Percentiles rank a stretch among this genome's conserved stretches.
These are phyloP conservation scores for Siderastrea radians DNA, from an alignment of 92 coral and sea anemone genomes.

Conservation along the genomic window DNA sequence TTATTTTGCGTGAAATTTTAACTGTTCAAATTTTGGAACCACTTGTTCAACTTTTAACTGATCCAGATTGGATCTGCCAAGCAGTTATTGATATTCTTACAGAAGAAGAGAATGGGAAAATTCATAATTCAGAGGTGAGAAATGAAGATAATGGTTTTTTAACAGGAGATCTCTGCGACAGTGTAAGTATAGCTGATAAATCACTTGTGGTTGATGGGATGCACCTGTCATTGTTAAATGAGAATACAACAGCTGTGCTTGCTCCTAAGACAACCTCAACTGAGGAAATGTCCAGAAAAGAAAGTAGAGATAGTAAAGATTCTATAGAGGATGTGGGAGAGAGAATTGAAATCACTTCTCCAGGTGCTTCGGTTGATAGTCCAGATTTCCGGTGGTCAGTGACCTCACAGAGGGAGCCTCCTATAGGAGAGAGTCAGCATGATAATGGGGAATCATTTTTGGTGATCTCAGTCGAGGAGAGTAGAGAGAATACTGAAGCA, in stretches of 20 bases:
- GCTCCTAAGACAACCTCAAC: neutral
- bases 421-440: constrained; percentile 50
- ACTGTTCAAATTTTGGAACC: constrained; percentile 79
- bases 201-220: neutral
- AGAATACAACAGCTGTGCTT: neutral
- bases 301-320: constrained; percentile 37
- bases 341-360: constrained; percentile 23
- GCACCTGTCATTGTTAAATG: neutral
- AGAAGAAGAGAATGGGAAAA: constrained; percentile 2
- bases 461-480: constrained; percentile 45
- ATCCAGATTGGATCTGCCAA: constrained; percentile 88
- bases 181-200: neutral
- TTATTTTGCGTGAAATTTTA: constrained; percentile 91
- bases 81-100: constrained; percentile 80
- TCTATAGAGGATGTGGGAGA: constrained; percentile 13
- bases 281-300: constrained; percentile 12
- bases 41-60: constrained; percentile 68
- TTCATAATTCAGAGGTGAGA: neutral
- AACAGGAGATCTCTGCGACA: neutral
- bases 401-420: constrained; percentile 23
- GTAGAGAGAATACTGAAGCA: neutral
- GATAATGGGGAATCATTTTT: constrained; percentile 37
- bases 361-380: neutral
- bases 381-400: constrained; percentile 30
- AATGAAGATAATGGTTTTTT: neutral